These are phyloP conservation scores for Sebastes glaucus DNA, from an alignment of 2,797 vertebrate species.

Conservation along the genomic window DNA sequence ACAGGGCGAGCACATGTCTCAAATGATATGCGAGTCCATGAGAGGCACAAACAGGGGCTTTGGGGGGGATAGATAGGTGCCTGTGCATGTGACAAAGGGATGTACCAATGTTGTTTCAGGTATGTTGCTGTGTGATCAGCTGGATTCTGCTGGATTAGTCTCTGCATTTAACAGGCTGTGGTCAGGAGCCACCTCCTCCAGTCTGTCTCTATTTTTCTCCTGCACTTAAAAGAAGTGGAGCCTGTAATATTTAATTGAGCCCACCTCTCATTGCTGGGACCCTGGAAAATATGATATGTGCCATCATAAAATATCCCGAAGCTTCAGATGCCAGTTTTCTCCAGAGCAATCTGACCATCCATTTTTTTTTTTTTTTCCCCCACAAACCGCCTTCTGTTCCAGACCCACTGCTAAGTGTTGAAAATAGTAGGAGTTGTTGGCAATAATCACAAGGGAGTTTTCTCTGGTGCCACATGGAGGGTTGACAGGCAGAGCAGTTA, in stretches of 20 bases:
- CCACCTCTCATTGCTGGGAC: not conserved
- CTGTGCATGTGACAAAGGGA: not conserved
- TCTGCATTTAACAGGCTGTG: not conserved
- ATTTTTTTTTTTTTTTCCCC: not conserved
- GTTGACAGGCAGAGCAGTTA: not conserved
- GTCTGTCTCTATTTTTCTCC: not conserved
- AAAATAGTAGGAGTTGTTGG: not conserved
- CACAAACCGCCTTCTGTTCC: constrained; percentile 1
- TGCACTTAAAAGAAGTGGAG: not conserved
- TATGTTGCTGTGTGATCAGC: not conserved
- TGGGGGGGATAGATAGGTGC: not conserved
- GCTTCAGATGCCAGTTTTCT: not conserved
- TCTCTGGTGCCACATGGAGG: not conserved
- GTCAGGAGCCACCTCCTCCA: not conserved
- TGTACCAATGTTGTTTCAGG: not conserved
- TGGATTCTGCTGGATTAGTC: not conserved
- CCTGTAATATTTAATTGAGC: not conserved
- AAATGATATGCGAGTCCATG: not conserved
- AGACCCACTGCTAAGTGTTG: not conserved
- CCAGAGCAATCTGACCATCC: not conserved
- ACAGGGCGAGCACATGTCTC: not conserved
- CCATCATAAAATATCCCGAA: constrained; percentile 19
- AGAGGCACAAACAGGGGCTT: not conserved
- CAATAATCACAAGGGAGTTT: not conserved
- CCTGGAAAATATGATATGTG: not conserved